These are phyloP conservation scores for Aproaerema taeniolella DNA, from an alignment of 2,888 invertebrate species.

Conservation along the genomic window DNA sequence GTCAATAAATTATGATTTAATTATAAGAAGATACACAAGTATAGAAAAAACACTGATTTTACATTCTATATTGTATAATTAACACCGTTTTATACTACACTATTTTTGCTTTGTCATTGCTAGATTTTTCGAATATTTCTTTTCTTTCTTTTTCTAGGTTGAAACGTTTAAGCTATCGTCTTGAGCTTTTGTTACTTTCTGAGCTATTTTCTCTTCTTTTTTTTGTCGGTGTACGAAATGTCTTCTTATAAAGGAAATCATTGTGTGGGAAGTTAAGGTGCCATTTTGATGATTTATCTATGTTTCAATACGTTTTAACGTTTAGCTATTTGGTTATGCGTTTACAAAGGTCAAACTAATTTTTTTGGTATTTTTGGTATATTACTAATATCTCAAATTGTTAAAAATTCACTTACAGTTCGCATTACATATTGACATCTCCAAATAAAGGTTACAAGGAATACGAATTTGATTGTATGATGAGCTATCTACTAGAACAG, in stretches of 20 bases:
- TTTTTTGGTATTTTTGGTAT: too few relatives aligned
- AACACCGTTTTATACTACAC: constrained; percentile 29
- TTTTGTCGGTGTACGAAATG: constrained; percentile 36
- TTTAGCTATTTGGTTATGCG: too few relatives aligned
- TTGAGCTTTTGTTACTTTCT: constrained; percentile 26
- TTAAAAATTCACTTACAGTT: too few relatives aligned
- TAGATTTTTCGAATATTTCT: constrained; percentile 30
- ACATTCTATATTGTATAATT: constrained; percentile 18
- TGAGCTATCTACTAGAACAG: too few relatives aligned
- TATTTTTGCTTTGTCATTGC: constrained; percentile 51
- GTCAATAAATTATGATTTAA: constrained; percentile 24
- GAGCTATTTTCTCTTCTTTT: constrained; percentile 22
- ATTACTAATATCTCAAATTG: too few relatives aligned
- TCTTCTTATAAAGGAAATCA: constrained; percentile 39
- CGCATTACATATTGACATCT: too few relatives aligned
- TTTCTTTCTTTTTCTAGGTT: constrained; percentile 28
- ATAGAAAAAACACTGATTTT: constrained; percentile 41
- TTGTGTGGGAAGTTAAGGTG: constrained; percentile 30
- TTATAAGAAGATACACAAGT: constrained; percentile 67
- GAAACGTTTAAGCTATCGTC: constrained; percentile 35
- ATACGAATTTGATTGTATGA: too few relatives aligned
- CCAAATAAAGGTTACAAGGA: too few relatives aligned
- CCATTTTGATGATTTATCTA: too few relatives aligned
- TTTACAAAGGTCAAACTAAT: too few relatives aligned
- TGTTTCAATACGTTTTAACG: too few relatives aligned